Percentiles rank a stretch among this genome's conserved stretches.
phyloP scores from a whole-genome alignment of 2,113 vertebrate species.

The Rana temporaria region DNA sequence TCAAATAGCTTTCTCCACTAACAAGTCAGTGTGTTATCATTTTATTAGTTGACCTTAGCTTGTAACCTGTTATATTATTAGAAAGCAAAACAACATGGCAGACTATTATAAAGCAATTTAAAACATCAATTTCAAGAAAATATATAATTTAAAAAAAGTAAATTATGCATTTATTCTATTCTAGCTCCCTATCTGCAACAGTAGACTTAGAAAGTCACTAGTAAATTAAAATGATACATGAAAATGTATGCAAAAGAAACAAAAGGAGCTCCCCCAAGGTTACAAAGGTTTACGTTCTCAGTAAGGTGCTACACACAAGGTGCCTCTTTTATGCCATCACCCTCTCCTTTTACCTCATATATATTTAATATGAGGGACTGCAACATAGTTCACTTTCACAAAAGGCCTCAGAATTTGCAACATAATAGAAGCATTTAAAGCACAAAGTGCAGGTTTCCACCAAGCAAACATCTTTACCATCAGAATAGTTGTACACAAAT shows the following conservation, averaged over 20 bases:
- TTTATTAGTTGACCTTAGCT: conserved; percentile 40
- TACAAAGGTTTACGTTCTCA: conserved; percentile 25
- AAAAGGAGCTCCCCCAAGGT: not conserved
- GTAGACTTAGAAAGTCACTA: conserved; percentile 11
- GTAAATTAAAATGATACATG: conserved; percentile 29
- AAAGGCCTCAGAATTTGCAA: not conserved
- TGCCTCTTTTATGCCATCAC: conserved; percentile 1
- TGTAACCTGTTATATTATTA: conserved; percentile 47
- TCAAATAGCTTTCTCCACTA: conserved; percentile 41
- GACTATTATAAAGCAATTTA: conserved; percentile 34
- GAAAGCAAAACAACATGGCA: conserved; percentile 8
- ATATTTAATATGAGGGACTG: conserved; percentile 27
- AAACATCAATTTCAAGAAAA: conserved; percentile 25
- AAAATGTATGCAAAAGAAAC: conserved; percentile 10
- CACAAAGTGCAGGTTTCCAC: conserved; percentile 10
- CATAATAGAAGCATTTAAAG: conserved; percentile 3
- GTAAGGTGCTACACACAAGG: not conserved
- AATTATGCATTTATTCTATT: conserved; percentile 22
- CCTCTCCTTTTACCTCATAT: not conserved
- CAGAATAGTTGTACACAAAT: not conserved
- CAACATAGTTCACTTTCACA: conserved; percentile 16
- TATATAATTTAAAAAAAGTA: not conserved
- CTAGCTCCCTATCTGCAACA: conserved; percentile 7
- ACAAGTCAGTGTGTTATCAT: conserved; percentile 29
- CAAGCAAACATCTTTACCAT: not conserved